Conservation (phyloP, 2,888 invertebrate genomes). For the Vandiemenella viatica region DNA sequence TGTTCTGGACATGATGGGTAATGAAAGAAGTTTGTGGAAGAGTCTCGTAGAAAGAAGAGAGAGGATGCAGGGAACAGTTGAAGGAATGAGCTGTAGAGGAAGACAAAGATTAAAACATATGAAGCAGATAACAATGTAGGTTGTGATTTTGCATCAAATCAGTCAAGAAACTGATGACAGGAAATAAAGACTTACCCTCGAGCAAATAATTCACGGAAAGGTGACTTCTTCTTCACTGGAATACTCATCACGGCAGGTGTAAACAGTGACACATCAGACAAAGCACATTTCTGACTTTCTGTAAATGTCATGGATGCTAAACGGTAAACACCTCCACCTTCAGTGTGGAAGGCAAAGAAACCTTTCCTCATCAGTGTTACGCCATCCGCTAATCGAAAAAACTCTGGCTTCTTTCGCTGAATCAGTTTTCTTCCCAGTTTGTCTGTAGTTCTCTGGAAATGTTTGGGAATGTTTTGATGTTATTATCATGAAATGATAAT, state of each 20-base stretch:
- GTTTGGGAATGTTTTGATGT: too few species aligned
- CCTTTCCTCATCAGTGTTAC: slow-evolving; percentile 1
- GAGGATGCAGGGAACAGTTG: too few species aligned
- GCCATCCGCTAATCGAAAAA: neutral
- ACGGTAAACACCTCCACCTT: slow-evolving; percentile 1
- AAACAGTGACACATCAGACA: slow-evolving; percentile 1
- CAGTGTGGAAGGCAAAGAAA: slow-evolving; percentile 8
- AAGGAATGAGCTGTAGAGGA: too few species aligned
- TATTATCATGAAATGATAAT: too few species aligned
- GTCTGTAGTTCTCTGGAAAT: neutral
- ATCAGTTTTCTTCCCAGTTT: neutral
- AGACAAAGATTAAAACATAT: too few species aligned
- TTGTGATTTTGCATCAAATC: too few species aligned
- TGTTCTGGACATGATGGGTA: too few species aligned
- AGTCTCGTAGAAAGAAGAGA: too few species aligned
- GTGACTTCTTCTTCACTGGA: neutral
- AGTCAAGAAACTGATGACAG: too few species aligned
- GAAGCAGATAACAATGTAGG: too few species aligned
- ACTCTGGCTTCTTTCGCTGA: slow-evolving; percentile 22
- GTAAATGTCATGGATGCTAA: slow-evolving; percentile 1
- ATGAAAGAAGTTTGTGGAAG: too few species aligned
- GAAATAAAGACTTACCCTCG: neutral
- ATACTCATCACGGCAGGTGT: neutral
- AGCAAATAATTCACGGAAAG: neutral
- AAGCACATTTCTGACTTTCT: slow-evolving; percentile 8